These are phyloP conservation scores for Bucorvus abyssinicus DNA, from an alignment of 2,797 vertebrate species.

Conservation along the genomic window DNA sequence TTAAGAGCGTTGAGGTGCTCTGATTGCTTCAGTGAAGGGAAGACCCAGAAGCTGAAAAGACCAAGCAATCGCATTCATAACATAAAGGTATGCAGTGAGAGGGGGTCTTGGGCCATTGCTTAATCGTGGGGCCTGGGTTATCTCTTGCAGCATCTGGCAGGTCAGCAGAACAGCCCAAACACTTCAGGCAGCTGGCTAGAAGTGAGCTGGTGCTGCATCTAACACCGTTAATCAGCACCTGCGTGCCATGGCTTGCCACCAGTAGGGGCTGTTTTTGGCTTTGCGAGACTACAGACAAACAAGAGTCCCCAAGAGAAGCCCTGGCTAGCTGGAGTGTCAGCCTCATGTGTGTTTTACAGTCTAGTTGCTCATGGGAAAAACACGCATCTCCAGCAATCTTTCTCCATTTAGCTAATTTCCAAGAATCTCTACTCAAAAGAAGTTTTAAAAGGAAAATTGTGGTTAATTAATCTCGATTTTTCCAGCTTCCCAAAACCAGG, in stretches of 20 bases:
- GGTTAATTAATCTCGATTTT: slow-evolving; percentile 1
- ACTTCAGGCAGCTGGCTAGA: neutral
- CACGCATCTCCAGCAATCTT: neutral
- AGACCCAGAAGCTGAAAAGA: neutral
- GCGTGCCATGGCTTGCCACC: neutral
- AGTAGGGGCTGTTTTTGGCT: neutral
- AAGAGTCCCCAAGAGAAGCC: neutral
- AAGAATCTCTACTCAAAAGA: neutral
- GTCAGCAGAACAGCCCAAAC: neutral
- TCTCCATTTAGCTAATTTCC: neutral
- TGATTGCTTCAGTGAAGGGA: neutral
- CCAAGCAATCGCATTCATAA: fast-evolving
- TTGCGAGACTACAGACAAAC: neutral
- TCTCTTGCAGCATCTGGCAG: neutral
- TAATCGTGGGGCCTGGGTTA: neutral
- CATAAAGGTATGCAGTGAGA: neutral
- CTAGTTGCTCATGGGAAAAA: neutral
- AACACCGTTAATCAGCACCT: neutral
- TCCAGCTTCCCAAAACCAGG: neutral
- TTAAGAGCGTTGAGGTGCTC: neutral
- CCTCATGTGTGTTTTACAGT: neutral
- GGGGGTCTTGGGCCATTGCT: neutral
- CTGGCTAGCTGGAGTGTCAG: neutral
- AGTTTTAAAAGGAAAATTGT: neutral
- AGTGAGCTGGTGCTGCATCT: neutral